These are phyloP conservation scores for Lacerta viridis DNA, from an alignment of 2,797 vertebrate species.

Conservation along the genomic window DNA sequence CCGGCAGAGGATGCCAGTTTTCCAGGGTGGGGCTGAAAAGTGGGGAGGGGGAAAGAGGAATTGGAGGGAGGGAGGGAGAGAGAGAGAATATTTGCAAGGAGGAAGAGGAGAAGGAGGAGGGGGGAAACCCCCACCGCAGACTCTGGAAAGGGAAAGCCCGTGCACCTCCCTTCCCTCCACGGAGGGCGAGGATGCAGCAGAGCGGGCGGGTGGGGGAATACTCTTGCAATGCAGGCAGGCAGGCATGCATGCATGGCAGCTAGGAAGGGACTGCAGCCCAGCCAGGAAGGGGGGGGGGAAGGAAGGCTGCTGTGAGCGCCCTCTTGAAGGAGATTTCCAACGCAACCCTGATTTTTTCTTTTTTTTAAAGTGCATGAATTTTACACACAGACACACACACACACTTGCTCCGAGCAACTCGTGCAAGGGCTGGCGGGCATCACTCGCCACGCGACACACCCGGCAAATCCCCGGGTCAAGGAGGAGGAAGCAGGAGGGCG, in stretches of 20 bases:
- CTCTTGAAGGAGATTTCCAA: background rate
- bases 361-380: conserved; percentile 7
- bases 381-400: conserved; percentile 12
- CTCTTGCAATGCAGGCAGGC: background rate
- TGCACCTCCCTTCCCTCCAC: background rate
- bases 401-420: conserved; percentile 16
- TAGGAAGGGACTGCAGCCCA: background rate
- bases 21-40: background rate
- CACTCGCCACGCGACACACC: background rate
- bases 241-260: background rate
- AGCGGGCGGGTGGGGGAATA: background rate
- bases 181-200: background rate
- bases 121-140: background rate
- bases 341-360: too few relatives aligned
- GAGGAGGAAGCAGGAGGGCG: background rate
- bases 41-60: background rate
- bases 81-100: background rate
- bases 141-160: background rate
- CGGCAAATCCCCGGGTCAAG: background rate
- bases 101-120: background rate
- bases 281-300: background rate
- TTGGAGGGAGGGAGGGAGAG: background rate
- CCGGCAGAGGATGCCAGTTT: background rate
- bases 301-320: too few relatives aligned
- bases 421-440: conserved; percentile 6